Conservation (phyloP, 2,888 invertebrate genomes). For the Eutolmus rufibarbis region DNA sequence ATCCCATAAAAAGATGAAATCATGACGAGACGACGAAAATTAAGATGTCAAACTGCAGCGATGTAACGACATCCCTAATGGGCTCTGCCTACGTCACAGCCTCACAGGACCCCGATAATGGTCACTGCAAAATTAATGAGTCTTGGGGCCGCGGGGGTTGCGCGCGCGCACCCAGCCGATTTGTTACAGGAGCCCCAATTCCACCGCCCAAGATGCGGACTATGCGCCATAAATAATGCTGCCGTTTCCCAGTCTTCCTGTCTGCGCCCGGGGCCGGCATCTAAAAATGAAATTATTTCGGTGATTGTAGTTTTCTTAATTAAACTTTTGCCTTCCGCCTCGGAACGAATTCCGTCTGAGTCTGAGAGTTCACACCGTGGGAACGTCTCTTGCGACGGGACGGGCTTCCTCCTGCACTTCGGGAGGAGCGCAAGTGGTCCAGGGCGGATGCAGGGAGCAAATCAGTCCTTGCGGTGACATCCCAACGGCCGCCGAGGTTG, state of each 20-base stretch:
- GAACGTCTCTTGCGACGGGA: not conserved
- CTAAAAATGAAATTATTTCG: not conserved
- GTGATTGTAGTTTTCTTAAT: not conserved
- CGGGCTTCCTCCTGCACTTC: not conserved
- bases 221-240: not conserved
- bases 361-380: not conserved
- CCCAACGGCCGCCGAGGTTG: not conserved
- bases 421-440: not conserved
- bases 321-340: not conserved
- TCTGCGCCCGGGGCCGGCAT: not conserved
- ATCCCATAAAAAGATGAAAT: constrained; percentile 1
- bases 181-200: not conserved
- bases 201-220: not conserved
- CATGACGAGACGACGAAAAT: constrained; percentile 24
- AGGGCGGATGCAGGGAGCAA: not conserved
- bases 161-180: not conserved
- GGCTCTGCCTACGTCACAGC: not conserved
- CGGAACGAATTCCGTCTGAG: not conserved
- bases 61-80: constrained; percentile 15
- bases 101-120: not conserved
- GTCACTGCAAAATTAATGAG: not conserved
- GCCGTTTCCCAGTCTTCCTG: not conserved
- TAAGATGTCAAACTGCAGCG: constrained; percentile 11
- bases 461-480: not conserved
- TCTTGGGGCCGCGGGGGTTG: not conserved